Evolutionary conservation across 2,888 invertebrate species (phyloP).

Genomic region (Mimas tiliae): DNA sequence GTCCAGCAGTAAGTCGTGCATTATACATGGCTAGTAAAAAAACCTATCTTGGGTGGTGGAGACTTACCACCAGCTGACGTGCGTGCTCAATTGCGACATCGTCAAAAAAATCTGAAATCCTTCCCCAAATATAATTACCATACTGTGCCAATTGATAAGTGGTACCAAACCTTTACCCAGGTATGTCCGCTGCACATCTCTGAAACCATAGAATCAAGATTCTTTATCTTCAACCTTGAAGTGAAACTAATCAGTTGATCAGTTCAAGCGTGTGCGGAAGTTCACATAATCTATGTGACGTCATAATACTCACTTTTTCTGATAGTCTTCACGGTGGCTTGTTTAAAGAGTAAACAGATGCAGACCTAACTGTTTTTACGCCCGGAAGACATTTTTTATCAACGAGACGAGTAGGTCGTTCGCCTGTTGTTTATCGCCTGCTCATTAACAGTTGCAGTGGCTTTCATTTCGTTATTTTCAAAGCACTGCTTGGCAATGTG

Average conservation of each 20-base stretch:
- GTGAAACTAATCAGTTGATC: constrained; percentile 3
- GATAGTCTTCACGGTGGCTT: background rate
- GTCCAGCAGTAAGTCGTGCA: no score
- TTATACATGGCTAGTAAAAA: no score
- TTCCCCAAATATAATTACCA: no score
- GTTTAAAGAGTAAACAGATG: background rate
- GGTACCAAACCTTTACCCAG: no score
- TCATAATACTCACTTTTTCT: background rate
- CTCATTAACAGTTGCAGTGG: background rate
- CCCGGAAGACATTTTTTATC: background rate
- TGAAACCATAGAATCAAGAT: background rate
- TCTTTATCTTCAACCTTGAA: background rate
- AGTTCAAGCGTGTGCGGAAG: constrained; percentile 7
- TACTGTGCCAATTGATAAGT: no score
- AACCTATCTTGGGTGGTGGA: no score
- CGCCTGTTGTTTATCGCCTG: background rate
- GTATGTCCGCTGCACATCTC: no score
- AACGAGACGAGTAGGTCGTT: background rate
- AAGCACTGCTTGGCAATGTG: no score
- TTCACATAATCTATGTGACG: constrained; percentile 1
- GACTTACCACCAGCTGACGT: no score
- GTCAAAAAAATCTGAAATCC: no score
- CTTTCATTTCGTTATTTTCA: no score
- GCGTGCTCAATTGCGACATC: no score
- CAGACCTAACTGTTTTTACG: background rate